Base-by-base conservation (phyloP, 92 coral and sea anemone genomes). In the Pocillopora grandis region DNA sequence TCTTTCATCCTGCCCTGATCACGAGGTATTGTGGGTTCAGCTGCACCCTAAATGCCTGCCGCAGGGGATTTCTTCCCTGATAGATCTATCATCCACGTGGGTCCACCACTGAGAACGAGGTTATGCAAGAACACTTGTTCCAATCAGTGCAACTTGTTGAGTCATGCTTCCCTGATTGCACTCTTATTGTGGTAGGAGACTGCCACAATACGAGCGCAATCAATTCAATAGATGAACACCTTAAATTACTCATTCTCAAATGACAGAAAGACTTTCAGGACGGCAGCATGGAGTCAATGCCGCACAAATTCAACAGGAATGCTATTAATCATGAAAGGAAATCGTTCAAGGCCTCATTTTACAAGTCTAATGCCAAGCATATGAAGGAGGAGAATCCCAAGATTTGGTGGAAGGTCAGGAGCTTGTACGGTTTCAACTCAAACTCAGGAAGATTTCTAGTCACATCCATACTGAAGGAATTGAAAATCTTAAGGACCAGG, bases 21-120 rank as follows among this genome's bases (percentile, higher is more conserved):
- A 86, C 27, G 76, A 81, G 77, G 42, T 71, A 19, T 58, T 81
- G 17, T 74, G 80, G 86, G 79, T 74, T 52, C 62, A 83, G 59
- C 65, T 72, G 37, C 81, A 81, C 42, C 81, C 82, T 42, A 75
- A 48, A 52, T 62, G 87, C 87, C 87, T 75, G 52, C 82, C 84
- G 49, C 14, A 72, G 61, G 87, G 83, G n/a, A 49, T 81, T 79
- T 82, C 90, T 37, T 82, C 82, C 52, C 72, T 88, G 59, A 69
- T 88, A 19, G 88, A 61, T 89, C 60, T 82, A 88, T 56, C 90
- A 88, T 35, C 90, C 84, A 15, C 79, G 79, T 71, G 72, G 86
- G 81, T 71, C 8, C 8, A 7, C 52, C 52, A 7, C 52, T 42
- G 52, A 42, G 52, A 42, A 42, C 52, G 8, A 42, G 52, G 2